A percentile compares a stretch with the other conserved stretches of the same genome.
Conservation (phyloP, 2,888 invertebrate genomes). For the Drosophila parthenogenetica region DNA sequence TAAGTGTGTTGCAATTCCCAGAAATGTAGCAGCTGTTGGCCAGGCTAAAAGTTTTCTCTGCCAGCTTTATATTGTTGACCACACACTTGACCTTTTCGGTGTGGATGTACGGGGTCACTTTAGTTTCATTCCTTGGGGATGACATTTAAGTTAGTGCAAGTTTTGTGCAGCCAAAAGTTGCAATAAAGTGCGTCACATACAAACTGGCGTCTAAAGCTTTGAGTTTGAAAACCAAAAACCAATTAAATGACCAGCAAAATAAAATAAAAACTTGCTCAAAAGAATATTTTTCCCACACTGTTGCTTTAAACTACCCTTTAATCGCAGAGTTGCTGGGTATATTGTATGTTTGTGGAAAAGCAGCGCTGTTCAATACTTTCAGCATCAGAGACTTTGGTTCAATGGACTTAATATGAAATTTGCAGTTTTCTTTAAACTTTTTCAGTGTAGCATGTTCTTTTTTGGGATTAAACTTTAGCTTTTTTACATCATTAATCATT, state of each 20-base stretch:
- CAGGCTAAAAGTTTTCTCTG: slow-evolving; percentile 35
- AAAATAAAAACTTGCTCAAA: slow-evolving; percentile 53
- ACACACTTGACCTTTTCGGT: slow-evolving; percentile 36
- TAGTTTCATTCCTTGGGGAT: slow-evolving; percentile 9
- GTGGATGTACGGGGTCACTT: not conserved
- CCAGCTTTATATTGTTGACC: slow-evolving; percentile 7
- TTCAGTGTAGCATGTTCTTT: too few species aligned
- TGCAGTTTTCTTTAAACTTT: too few species aligned
- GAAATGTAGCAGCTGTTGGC: slow-evolving; percentile 40
- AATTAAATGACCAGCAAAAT: slow-evolving; percentile 57
- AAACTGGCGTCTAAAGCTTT: slow-evolving; percentile 21
- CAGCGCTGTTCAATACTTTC: not conserved
- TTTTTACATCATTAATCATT: not conserved
- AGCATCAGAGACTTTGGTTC: not conserved
- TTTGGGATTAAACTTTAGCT: not conserved
- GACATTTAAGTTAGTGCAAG: slow-evolving; percentile 27
- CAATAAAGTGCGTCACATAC: slow-evolving; percentile 33
- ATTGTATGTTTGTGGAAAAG: too few species aligned
- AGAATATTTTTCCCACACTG: slow-evolving; percentile 8
- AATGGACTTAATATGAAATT: too few species aligned
- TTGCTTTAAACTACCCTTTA: not conserved
- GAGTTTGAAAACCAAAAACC: slow-evolving; percentile 38
- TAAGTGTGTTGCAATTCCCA: slow-evolving; percentile 19
- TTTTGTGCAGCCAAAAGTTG: slow-evolving; percentile 31
- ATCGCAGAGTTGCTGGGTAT: too few species aligned